Base-by-base conservation (phyloP, 1,140 invertebrate genomes). In the Rhagoletis zephyria region DNA sequence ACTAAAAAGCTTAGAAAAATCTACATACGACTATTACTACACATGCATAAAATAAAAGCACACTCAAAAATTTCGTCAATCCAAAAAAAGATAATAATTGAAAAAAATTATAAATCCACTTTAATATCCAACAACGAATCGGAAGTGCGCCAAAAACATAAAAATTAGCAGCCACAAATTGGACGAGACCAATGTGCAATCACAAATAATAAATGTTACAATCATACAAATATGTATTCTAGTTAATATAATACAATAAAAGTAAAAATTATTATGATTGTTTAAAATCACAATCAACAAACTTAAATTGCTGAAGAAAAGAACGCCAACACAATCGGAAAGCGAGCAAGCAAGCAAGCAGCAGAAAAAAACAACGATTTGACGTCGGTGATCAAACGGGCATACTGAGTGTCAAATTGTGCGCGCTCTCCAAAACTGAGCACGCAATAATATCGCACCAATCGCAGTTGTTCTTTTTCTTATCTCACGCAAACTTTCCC, bases 301-400 rank as follows among this genome's bases (percentile, higher is more conserved):
- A 30, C 4, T 30, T 81, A 56, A 81, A 81, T 81, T 81, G 74
- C 74, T 81, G 56, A 51, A 81, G 74, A 81, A 81, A 81, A 81
- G 74, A 51, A 81, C 74, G 45, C 48, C 16, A 81, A 81, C 74
- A 56, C 74, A 81, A 81, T 81, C 48, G 30, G 30, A 30, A 30
- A 30, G 30, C 30, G 30, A 30, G 30, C 30, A 1, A 30, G 30
- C 30, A 30, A 81, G 10, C 12, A 67, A 40, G 48, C 74, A 81
- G 48, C 74, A 81, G 51, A 81, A 81, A 81, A 30, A 30, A 30
- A 30, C 30, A 30, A 81, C 48, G 74, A 16, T 56, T 56, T 81
- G 14, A 56, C 74, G 74, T 81, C 48, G 74, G 48, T 56, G 48
- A n/a, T 51, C 14, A 12, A 77, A 30, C 30, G 30, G 30, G 30